phyloP scores from a whole-genome alignment of 1,140 invertebrate genomes.

The Pseudobourletiella spinata region DNA sequence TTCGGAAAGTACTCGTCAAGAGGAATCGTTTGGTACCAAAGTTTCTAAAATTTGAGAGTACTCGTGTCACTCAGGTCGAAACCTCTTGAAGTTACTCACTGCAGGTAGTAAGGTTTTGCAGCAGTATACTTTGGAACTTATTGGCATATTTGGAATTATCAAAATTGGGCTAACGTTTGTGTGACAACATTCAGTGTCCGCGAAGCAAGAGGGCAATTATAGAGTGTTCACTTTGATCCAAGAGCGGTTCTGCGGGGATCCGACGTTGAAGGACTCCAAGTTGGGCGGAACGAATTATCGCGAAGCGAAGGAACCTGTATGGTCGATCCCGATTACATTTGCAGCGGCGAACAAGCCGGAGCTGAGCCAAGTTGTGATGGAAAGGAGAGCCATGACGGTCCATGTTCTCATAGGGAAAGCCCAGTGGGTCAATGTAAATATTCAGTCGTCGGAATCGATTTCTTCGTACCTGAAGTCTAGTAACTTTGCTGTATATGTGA shows the following conservation, averaged over 20 bases:
- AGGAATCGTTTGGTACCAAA: too few relatives aligned
- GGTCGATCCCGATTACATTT: constrained; percentile 1
- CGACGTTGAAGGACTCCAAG: not conserved
- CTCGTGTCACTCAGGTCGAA: too few relatives aligned
- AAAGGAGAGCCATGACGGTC: not conserved
- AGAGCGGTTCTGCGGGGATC: not conserved
- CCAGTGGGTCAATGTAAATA: not conserved
- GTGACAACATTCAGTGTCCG: constrained; percentile 12
- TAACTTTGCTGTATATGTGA: not conserved
- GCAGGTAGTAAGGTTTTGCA: too few relatives aligned
- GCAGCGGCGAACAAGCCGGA: not conserved
- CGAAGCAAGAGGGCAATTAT: constrained; percentile 4
- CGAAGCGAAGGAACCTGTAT: constrained; percentile 11
- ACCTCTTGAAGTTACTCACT: too few relatives aligned
- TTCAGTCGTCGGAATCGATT: not conserved
- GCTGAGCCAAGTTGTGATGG: constrained; percentile 11
- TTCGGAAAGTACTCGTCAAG: too few relatives aligned
- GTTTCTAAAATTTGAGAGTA: too few relatives aligned
- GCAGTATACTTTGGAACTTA: too few relatives aligned
- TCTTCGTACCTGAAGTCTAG: not conserved
- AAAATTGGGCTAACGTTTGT: too few relatives aligned
- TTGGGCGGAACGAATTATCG: not conserved
- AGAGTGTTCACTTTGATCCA: not conserved
- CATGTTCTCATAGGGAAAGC: not conserved
- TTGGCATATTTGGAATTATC: too few relatives aligned